Evolutionary conservation across 2,888 invertebrate genomes (phyloP), one percentile per base, ranked within the genome.

Genomic region (Cheiracanthium punctorium): DNA sequence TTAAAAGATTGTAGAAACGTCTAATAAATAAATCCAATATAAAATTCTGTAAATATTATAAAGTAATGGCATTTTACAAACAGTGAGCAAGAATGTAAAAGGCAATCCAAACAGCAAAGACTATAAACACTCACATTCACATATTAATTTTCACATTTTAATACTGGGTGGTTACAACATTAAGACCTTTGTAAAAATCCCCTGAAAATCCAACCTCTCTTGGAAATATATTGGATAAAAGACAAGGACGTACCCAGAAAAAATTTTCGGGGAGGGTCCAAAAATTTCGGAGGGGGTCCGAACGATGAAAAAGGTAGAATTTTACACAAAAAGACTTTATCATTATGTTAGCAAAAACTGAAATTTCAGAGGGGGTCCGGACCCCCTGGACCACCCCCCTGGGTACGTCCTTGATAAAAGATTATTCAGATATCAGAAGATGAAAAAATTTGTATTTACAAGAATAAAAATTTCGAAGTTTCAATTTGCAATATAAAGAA

Each of bases 11-110:
- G 76, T 82, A 82, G 52, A 77, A 82, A 76, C 4, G n/a, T 64
- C 73, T 80, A 75, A 82, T 76, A 82, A 82, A 70, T 71, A 69
- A 76, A 58, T 75, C 32, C 41, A 65, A 71, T 76, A 71, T 70
- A 82, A 72, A 82, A 75, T 30, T 76, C n/a, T 12, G 37, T 71
- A 64, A 71, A 43, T 82, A 48, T 72, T 67, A 58, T 17, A 64
- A 76, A 76, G 71, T 41, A 24, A 43, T 70, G 29, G 41, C 71
- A 48, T 29, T 64, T 69, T 33, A 43, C 41, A 81, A 76, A 74
- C 67, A 72, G 58, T 75, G 75, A 82, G 75, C 52, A 70, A 82
- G 17, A 72, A 71, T 65, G 65, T 41, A 72, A n/a, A 65, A 74
- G 67, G 69, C 67, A 58, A 67, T 74, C 20, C 33, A 74, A 69